Evolutionary conservation across 1,140 invertebrate genomes (phyloP), one percentile per base, ranked within the genome.

Genomic region (Pantala flavescens): DNA sequence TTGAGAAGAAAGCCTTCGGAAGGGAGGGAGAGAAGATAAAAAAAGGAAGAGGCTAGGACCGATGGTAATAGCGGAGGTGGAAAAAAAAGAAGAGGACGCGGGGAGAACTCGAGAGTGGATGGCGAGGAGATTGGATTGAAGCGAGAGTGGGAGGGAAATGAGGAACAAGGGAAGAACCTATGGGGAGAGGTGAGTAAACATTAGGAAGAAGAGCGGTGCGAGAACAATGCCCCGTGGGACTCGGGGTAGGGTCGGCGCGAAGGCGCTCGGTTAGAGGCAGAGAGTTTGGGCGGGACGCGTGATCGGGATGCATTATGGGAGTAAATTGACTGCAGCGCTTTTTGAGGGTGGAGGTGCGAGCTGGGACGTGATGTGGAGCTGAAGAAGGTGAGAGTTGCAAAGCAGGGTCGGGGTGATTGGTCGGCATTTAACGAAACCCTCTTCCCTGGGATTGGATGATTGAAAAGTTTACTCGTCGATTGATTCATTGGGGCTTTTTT

Each of bases 261-360:
- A 21, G 49, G 49, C 5, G 49, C 3, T 63, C 49, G 49, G 16
- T 21, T 63, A 21, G n/a, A n/a, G 49, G 49, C 49, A 63, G 49
- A 63, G 49, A 63, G 49, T 63, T 63, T 19, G 49, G 49, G 49
- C 49, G 12, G 49, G 49, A 21, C 49, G 49, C 49, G 49, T 63
- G 49, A 63, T 63, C 49, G 49, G 49, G 49, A 21, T 63, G 49
- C 49, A 63, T 63, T 63, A 63, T 63, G 49, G 49, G 49, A 63
- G 49, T 63, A 63, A 63, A 63, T 63, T 63, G 49, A 63, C 49
- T 63, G 49, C 49, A 63, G 49, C 49, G 49, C 49, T 63, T 63
- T 63, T 63, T 21, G 49, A 21, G 49, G 49, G 49, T 7, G 49
- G n/a, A 21, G 49, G 49, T 63, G 49, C 5, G 49, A 63, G 49